These are phyloP conservation scores for Idris sp. DNA, from an alignment of 1,140 invertebrate species.

Conservation along the genomic window DNA sequence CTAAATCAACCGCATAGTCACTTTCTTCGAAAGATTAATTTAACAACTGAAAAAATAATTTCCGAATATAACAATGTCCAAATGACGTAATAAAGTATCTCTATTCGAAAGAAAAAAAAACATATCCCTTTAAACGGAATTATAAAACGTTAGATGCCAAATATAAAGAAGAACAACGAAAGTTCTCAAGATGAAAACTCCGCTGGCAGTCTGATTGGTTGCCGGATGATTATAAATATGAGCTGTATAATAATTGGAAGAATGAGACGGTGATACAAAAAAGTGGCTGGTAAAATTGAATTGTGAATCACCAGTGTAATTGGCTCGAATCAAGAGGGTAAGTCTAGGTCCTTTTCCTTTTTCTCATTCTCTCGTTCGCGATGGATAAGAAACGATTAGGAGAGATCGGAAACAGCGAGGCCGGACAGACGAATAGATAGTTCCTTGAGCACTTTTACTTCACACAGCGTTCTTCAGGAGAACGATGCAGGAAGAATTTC, in stretches of 20 bases:
- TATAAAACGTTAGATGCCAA: background rate
- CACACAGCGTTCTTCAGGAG: too few species aligned
- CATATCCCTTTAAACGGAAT: slow-evolving; percentile 30
- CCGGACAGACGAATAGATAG: slow-evolving; percentile 53
- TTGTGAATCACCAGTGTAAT: slow-evolving; percentile 69
- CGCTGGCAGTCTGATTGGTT: background rate
- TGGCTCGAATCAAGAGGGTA: slow-evolving; percentile 67
- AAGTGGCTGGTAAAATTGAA: slow-evolving; percentile 64
- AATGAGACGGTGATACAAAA: too few species aligned
- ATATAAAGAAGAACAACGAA: slow-evolving; percentile 9
- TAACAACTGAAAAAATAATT: too few species aligned
- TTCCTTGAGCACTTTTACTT: slow-evolving; percentile 43
- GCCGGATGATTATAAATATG: slow-evolving; percentile 46
- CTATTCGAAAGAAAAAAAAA: too few species aligned
- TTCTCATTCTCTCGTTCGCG: slow-evolving; percentile 32
- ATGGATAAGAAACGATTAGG: slow-evolving; percentile 68
- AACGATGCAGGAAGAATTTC: slow-evolving; percentile 73
- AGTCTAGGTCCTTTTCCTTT: too few species aligned
- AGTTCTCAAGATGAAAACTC: slow-evolving; percentile 9
- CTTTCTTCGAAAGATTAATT: too few species aligned
- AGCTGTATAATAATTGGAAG: slow-evolving; percentile 36
- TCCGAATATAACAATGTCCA: too few species aligned
- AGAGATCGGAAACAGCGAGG: slow-evolving; percentile 53
- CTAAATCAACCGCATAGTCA: too few species aligned
- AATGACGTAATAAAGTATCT: too few species aligned